Evolutionary conservation across 2,888 invertebrate genomes (phyloP).

Genomic region (Druceiella hillmani): DNA sequence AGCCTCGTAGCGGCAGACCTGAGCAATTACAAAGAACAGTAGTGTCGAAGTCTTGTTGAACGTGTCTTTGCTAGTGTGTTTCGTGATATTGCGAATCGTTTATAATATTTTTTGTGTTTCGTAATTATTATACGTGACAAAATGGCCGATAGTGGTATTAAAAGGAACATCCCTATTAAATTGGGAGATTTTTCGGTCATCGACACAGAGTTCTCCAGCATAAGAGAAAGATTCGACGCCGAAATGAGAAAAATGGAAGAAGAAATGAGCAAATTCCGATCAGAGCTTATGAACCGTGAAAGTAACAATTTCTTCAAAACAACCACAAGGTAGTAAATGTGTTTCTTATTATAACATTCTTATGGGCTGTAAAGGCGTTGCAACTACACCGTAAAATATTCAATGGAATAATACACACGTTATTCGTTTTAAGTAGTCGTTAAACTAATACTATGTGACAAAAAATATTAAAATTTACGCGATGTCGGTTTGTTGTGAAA

Average conservation of each 20-base stretch:
- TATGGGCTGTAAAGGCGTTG: too few species aligned
- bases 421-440: too few species aligned
- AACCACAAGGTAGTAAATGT: constrained; percentile 69
- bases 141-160: constrained; percentile 82
- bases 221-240: constrained; percentile 90
- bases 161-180: constrained; percentile 89
- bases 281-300: constrained; percentile 89
- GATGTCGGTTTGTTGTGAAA: too few species aligned
- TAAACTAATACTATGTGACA: too few species aligned
- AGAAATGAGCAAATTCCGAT: constrained; percentile 93
- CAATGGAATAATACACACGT: too few species aligned
- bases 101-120: constrained; percentile 9
- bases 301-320: constrained; percentile 88
- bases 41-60: too few species aligned
- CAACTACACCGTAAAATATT: too few species aligned
- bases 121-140: constrained; percentile 34
- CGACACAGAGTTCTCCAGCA: constrained; percentile 94
- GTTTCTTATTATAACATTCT: not conserved
- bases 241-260: constrained; percentile 99
- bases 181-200: constrained; percentile 92
- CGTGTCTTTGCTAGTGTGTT: not conserved
- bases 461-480: too few species aligned
- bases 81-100: not conserved
- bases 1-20: constrained; percentile 50
- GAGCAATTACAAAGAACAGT: constrained; percentile 48